Base-by-base conservation (phyloP, 2,888 invertebrate genomes). In the Erannis defoliaria region DNA sequence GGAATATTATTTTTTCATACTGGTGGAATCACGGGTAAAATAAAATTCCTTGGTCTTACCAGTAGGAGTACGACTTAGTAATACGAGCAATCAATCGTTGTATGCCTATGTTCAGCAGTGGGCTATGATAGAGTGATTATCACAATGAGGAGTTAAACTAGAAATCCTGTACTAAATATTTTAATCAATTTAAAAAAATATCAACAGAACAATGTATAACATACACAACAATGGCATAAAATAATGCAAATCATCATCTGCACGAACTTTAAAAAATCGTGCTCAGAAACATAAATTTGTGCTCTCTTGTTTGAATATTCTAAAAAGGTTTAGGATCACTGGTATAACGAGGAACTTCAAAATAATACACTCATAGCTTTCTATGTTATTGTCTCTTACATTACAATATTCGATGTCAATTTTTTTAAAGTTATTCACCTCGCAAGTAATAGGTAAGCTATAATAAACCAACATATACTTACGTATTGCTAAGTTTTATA, bases 121-220 rank as follows among this genome's bases (percentile, higher is more conserved):
- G n/a, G n/a, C n/a, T n/a, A n/a, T n/a, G n/a, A n/a, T n/a, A n/a
- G n/a, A n/a, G n/a, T n/a, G n/a, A n/a, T n/a, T n/a, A n/a, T n/a
- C n/a, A n/a, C n/a, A n/a, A n/a, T n/a, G n/a, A n/a, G 4, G 16
- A 37, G 33, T 33, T 12, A 18, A 38, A 4, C 2, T 10, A 10
- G 10, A 8, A 18, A 38, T 9, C 10, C 10, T 38, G 23, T 19
- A 40, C 51, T 51, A 26, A 71, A 79, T 78, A 74, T 73, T 68
- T 55, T 23, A 73, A 66, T 59, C 50, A 65, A 64, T 63, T 53
- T 62, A 74, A 75, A 74, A 77, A 78, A 78, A 48, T 23, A 53
- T 40, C 76, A 81, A 79, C 74, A 73, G 72, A 80, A 80, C 70
- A 72, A 70, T 72, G 54, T 68, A 70, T 64, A 74, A 74, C 72